phyloP scores from a whole-genome alignment of 2,888 invertebrate species.

The Tetropium fuscum region DNA sequence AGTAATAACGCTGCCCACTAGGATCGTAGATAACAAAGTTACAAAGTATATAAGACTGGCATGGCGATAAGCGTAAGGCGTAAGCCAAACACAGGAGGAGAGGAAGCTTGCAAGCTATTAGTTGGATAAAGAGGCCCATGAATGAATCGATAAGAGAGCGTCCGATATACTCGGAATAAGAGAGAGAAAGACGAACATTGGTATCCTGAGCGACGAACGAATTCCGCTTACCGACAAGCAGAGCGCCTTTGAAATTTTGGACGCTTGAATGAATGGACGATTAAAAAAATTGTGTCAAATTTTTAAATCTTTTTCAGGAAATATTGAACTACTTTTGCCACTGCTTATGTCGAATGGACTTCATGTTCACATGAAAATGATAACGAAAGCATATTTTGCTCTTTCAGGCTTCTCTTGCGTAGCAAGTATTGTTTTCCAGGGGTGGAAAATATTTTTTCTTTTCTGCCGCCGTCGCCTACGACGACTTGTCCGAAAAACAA shows the following conservation, averaged over 20 bases:
- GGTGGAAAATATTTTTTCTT: too few relatives aligned
- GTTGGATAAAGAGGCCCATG: conserved; percentile 27
- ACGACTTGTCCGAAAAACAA: too few relatives aligned
- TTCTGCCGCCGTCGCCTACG: too few relatives aligned
- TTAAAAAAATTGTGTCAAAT: background rate
- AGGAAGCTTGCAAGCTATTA: conserved; percentile 16
- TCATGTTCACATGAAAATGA: too few relatives aligned
- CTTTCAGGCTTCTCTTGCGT: too few relatives aligned
- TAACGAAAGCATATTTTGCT: too few relatives aligned
- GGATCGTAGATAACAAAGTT: conserved; percentile 7
- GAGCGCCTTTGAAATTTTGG: background rate
- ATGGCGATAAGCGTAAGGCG: conserved; percentile 12
- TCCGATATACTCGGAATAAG: conserved; percentile 30
- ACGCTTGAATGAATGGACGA: too few relatives aligned
- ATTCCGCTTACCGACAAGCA: conserved; percentile 29
- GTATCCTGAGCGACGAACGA: conserved; percentile 37
- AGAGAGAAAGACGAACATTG: conserved; percentile 31
- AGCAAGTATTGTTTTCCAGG: too few relatives aligned
- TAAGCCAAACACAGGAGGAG: conserved; percentile 16
- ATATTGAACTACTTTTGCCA: too few relatives aligned
- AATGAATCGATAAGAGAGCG: conserved; percentile 26
- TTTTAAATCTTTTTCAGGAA: background rate
- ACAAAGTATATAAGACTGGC: conserved; percentile 5
- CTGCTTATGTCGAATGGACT: too few relatives aligned
- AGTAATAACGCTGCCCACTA: conserved; percentile 1